These are phyloP conservation scores for Melanotaenia parkinsoni DNA, from an alignment of 2,797 vertebrate genomes.

Conservation along the genomic window DNA sequence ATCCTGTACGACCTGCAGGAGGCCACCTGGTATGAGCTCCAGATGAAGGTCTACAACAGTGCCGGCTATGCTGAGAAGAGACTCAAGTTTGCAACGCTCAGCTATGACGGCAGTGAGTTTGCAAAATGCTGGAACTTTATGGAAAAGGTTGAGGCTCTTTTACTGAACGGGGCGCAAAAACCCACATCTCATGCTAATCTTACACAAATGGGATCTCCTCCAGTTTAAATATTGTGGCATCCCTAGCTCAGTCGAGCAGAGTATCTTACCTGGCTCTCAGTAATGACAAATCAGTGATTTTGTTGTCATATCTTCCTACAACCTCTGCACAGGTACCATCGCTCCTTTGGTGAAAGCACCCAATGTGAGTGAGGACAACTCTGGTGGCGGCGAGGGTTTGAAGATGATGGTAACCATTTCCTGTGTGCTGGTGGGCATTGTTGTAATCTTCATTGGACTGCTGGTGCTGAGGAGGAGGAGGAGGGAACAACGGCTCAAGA, in stretches of 20 bases:
- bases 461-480: conserved; percentile 92
- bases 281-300: neutral
- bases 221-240: too few relatives aligned
- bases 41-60: conserved; percentile 97
- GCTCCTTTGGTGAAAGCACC: conserved; percentile 94
- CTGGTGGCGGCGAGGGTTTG: conserved; percentile 89
- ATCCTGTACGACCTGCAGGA: conserved; percentile 95
- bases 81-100: conserved; percentile 93
- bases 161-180: too few relatives aligned
- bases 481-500: conserved; percentile 95
- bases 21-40: conserved; percentile 96
- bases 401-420: conserved; percentile 99
- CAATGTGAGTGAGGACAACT: conserved; percentile 88
- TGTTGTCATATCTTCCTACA: neutral
- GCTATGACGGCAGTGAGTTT: conserved; percentile 95
- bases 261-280: neutral
- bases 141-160: too few relatives aligned
- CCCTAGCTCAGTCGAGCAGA: neutral
- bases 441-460: conserved; percentile 91
- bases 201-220: too few relatives aligned
- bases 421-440: conserved; percentile 92
- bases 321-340: conserved; percentile 88
- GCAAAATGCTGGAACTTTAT: neutral
- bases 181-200: neutral
- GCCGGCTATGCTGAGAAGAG: conserved; percentile 96